Evolutionary conservation across 2,888 invertebrate species (phyloP).

Genomic region (Nomada fabriciana): DNA sequence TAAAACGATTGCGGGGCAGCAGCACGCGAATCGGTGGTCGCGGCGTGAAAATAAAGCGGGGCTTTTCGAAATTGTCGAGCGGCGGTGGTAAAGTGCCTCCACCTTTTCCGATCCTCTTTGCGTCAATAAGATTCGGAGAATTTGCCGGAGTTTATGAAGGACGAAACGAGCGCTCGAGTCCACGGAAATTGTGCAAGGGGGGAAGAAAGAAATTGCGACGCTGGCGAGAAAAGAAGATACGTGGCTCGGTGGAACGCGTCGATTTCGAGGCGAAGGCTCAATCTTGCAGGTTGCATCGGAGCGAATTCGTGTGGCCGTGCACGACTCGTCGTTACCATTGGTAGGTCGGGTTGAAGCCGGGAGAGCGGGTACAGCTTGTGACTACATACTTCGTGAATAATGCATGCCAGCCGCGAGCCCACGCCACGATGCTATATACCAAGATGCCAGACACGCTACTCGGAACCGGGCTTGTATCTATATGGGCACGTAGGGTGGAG

Average conservation of each 20-base stretch:
- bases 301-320: constrained; percentile 38
- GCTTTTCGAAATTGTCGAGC: too few species aligned
- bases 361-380: constrained; percentile 64
- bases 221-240: too few species aligned
- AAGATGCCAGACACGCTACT: constrained; percentile 76
- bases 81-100: too few species aligned
- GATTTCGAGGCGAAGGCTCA: background rate
- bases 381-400: constrained; percentile 77
- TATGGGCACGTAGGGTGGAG: constrained; percentile 54
- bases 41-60: too few species aligned
- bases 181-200: too few species aligned
- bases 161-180: too few species aligned
- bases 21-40: too few species aligned
- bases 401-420: constrained; percentile 76
- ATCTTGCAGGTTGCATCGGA: constrained; percentile 13
- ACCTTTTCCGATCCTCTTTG: too few species aligned
- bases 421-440: constrained; percentile 72
- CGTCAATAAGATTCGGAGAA: too few species aligned
- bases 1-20: background rate
- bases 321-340: background rate
- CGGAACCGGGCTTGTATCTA: constrained; percentile 71
- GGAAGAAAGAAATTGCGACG: too few species aligned
- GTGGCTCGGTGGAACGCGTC: too few species aligned
- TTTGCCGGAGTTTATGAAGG: too few species aligned
- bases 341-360: constrained; percentile 39